Evolutionary conservation across 2,113 vertebrate genomes (phyloP), one percentile per base, ranked within the genome.

Genomic region (Coreoperca whiteheadi): DNA sequence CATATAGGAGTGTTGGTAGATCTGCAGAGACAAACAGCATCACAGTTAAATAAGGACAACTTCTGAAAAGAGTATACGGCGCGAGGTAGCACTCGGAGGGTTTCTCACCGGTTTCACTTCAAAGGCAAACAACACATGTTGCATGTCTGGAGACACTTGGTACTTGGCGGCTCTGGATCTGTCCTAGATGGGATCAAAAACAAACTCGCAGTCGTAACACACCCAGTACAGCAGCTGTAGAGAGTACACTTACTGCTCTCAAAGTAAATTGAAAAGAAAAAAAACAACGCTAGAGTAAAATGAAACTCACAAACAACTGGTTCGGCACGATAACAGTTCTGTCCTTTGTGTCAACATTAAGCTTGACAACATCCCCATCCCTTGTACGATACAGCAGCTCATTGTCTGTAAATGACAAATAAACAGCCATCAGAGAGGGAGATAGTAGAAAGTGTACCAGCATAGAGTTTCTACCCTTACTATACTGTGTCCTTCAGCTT

Each of bases 271-370:
- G n/a, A n/a, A 57, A 65, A 54, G 20, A 53, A 7, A 2, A 39
- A 37, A 37, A 57, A 30, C 30, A 48, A 18, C 16, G 16, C 66
- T 28, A 41, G 4, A 23, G n/a, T 4, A 32, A 50, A 12, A 64
- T 18, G 16, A 78, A 50, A 98, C 98, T 99, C 94, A 99, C 98
- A 93, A 99, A 98, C 89, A 96, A 96, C 93, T 97, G 98, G 92
- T 96, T 97, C 80, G 97, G 94, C 94, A 99, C 98, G 59, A 99
- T 87, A 77, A 97, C 80, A 0, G 84, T 94, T 37, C 81, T 95
- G 74, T 84, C 88, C 85, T 95, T 94, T 15, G 96, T 96, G 89
- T 97, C 95, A 5, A 97, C 94, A 8, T 99, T 96, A 43, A 94
- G 88, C 84, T 93, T 95, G 69, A 97, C 91, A 85, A 99, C 97